These are phyloP conservation scores for Trachymyrmex septentrionalis DNA, from an alignment of 1,140 invertebrate genomes.

Conservation along the genomic window DNA sequence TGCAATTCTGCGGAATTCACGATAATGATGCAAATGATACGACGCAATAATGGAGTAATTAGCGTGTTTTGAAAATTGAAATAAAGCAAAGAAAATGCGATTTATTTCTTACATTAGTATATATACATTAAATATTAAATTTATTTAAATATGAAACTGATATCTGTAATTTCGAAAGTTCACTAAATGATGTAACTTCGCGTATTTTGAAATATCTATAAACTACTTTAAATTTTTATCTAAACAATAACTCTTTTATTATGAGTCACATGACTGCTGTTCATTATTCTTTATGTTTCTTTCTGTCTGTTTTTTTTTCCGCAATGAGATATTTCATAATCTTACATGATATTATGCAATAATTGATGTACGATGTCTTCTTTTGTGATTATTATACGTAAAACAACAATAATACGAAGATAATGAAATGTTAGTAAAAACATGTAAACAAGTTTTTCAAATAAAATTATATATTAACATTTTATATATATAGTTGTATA, in stretches of 20 bases:
- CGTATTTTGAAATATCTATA: not conserved
- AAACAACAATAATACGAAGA: not conserved
- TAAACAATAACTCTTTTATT: constrained; percentile 27
- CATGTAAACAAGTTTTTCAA: not conserved
- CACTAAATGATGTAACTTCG: not conserved
- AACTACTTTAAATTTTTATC: constrained; percentile 26
- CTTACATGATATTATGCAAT: not conserved
- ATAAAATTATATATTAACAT: not conserved
- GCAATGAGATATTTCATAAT: not conserved
- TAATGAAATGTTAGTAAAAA: not conserved
- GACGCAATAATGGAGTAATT: not conserved
- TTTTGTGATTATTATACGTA: not conserved
- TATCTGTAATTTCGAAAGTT: not conserved
- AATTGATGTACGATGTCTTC: not conserved
- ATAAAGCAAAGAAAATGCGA: constrained; percentile 14
- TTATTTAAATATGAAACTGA: not conserved
- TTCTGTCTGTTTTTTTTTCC: not conserved
- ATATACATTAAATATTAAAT: not conserved
- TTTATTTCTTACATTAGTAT: too few relatives aligned
- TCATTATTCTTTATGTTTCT: not conserved
- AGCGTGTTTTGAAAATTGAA: not conserved
- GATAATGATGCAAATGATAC: not conserved
- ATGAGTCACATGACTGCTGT: not conserved
- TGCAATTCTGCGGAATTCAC: not conserved
- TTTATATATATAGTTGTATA: too few relatives aligned